phyloP scores from a whole-genome alignment of 2,888 invertebrate species.

The Phengaris arion region DNA sequence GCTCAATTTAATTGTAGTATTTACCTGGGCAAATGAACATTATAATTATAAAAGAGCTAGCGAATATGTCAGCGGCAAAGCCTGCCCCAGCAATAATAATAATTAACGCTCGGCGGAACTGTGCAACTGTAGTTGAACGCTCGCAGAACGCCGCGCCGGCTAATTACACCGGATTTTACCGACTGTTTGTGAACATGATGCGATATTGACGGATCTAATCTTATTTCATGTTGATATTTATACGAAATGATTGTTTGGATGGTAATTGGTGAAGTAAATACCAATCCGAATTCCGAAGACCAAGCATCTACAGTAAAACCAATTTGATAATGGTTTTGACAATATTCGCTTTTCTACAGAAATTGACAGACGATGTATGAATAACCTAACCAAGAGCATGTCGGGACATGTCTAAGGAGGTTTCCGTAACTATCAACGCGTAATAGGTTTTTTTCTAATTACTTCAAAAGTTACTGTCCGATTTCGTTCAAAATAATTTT shows the following conservation, averaged over 20 bases:
- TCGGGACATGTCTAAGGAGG: too few species aligned
- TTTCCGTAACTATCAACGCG: too few species aligned
- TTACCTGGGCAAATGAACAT: conserved; percentile 30
- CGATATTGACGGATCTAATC: conserved; percentile 18
- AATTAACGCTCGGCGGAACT: conserved; percentile 29
- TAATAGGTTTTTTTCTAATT: too few species aligned
- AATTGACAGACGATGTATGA: too few species aligned
- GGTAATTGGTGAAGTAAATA: neutral
- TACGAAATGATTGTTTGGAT: neutral
- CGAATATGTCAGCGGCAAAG: conserved; percentile 30
- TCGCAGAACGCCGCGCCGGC: conserved; percentile 22
- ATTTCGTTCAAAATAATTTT: too few species aligned
- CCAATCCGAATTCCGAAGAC: too few species aligned
- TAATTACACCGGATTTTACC: conserved; percentile 30
- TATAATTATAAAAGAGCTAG: conserved; percentile 21
- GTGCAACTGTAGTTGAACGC: conserved; percentile 27
- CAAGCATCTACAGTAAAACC: too few species aligned
- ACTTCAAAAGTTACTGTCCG: too few species aligned
- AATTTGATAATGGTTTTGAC: too few species aligned
- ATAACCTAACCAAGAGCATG: too few species aligned
- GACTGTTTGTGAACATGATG: conserved; percentile 15
- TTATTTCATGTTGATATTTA: neutral
- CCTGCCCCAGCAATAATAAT: conserved; percentile 28
- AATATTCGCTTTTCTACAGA: too few species aligned
- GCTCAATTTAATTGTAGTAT: conserved; percentile 25